Percentiles rank a stretch among this genome's conserved stretches.
These are phyloP conservation scores for Leptocoma aspasia DNA, from an alignment of 2,113 vertebrate genomes.

Conservation along the genomic window DNA sequence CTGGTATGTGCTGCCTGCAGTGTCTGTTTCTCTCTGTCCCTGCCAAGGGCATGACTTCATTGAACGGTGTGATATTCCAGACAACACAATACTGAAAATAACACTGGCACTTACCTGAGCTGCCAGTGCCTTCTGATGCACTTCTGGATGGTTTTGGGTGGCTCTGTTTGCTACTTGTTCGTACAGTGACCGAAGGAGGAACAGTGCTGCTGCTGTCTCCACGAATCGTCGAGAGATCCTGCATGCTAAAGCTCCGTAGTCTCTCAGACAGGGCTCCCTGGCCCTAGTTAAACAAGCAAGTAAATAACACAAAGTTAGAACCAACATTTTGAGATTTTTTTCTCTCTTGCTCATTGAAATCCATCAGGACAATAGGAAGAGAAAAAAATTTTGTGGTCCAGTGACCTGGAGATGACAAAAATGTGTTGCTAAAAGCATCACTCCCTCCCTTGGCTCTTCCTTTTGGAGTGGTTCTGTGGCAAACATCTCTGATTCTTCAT, in stretches of 20 bases:
- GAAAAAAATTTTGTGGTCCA: not conserved
- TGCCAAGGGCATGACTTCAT: not conserved
- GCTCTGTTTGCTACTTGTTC: conserved; percentile 78
- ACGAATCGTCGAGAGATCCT: conserved; percentile 89
- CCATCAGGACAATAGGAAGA: not conserved
- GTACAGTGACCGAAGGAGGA: conserved; percentile 62
- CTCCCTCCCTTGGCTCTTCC: not conserved
- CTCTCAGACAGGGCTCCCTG: conserved; percentile 95
- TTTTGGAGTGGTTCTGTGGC: not conserved
- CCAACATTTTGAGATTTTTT: not conserved
- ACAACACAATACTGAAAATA: not conserved
- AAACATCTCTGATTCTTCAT: not conserved
- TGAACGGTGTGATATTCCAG: not conserved
- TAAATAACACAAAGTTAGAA: conserved; percentile 7
- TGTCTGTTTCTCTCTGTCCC: not conserved
- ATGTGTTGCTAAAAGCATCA: not conserved
- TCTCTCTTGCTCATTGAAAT: not conserved
- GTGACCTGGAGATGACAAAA: not conserved
- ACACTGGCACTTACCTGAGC: conserved; percentile 74
- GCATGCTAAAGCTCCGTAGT: conserved; percentile 98
- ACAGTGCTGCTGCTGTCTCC: conserved; percentile 73
- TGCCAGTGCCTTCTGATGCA: conserved; percentile 83
- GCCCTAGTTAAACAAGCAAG: conserved; percentile 72
- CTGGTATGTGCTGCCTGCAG: not conserved
- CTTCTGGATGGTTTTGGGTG: conserved; percentile 86